Base-by-base conservation (phyloP, 2,797 vertebrate genomes). In the Ispidina lecontei region DNA sequence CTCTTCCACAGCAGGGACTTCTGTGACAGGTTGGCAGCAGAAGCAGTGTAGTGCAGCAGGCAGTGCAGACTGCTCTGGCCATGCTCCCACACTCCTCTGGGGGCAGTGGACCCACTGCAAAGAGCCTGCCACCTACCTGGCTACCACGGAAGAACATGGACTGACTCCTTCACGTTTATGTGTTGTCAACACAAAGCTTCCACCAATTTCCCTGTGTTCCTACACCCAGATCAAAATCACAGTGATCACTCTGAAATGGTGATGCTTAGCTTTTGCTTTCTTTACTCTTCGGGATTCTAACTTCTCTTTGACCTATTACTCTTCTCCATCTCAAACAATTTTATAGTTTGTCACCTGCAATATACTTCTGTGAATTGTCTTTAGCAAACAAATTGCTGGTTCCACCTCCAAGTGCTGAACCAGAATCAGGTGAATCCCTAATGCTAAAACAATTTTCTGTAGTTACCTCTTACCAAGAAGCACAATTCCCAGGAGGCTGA, bases 61-160 rank as follows among this genome's bases (percentile, higher is more conserved):
- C 9, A 73, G 25, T 1, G 1, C 29, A 78, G 47, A 12, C 3
- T 0, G 0, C 29, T 63, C 59, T 6, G 3, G 21, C 55, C 3
- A 3, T 1, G 0, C 5, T 76, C 20, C 31, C 58, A 23, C 9
- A 17, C 25, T 54, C 31, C 47, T 33, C 22, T 1, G 1, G 37
- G 26, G 11, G 15, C 49, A 33, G 3, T 4, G 16, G 9, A 14
- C 22, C 49, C 75, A n/a, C 13, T 64, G 49, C 49, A 70, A n/a
- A 73, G 73, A 49, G 73, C 17, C 52, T 78, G 35, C 7, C 41
- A 49, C 33, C 44, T 68, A 43, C 49, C 17, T 56, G 59, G 25
- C 29, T 78, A n/a, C 10, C 37, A n/a, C 12, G 6, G 65, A 86
- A 76, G 19, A 68, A 58, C 47, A 63, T 20, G 60, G 28, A 41